Percentiles rank a stretch among this genome's conserved stretches.
phyloP scores from a whole-genome alignment of 2,113 vertebrate species.

The Eublepharis macularius region DNA sequence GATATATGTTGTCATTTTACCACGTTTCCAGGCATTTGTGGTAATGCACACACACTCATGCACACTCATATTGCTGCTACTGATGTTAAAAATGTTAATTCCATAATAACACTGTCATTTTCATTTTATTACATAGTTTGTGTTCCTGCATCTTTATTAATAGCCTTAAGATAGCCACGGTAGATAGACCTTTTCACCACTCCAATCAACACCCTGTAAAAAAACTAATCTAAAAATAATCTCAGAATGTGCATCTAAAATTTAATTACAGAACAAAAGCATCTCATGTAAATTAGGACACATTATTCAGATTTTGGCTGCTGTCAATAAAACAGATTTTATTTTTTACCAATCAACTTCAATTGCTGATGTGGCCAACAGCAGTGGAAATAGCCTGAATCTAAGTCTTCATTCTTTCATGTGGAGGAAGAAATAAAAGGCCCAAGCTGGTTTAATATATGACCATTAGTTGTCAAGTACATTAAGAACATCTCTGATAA shows the following conservation, averaged over 20 bases:
- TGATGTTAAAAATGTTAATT: conserved; percentile 19
- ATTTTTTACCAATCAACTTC: conserved; percentile 59
- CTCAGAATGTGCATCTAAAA: conserved; percentile 44
- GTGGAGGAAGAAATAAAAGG: conserved; percentile 41
- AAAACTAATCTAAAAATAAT: conserved; percentile 69
- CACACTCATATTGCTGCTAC: background rate
- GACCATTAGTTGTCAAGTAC: conserved; percentile 54
- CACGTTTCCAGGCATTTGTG: background rate
- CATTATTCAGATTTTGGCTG: conserved; percentile 48
- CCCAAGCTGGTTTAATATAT: conserved; percentile 59
- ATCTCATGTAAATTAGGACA: conserved; percentile 62
- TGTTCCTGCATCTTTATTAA: conserved; percentile 51
- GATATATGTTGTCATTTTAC: background rate
- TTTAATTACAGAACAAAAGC: conserved; percentile 66
- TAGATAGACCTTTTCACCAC: conserved; percentile 27
- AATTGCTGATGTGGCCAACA: conserved; percentile 49
- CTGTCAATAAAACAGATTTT: conserved; percentile 48
- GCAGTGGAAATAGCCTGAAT: conserved; percentile 59
- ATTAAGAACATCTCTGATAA: conserved; percentile 56
- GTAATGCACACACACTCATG: too few relatives aligned
- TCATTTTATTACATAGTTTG: conserved; percentile 44
- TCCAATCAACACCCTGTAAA: conserved; percentile 51
- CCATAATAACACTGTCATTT: background rate
- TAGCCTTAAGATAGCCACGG: conserved; percentile 51
- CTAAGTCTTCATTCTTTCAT: conserved; percentile 63